Base-by-base conservation (phyloP, 2,113 vertebrate genomes). In the Hippocampus guttulatus region DNA sequence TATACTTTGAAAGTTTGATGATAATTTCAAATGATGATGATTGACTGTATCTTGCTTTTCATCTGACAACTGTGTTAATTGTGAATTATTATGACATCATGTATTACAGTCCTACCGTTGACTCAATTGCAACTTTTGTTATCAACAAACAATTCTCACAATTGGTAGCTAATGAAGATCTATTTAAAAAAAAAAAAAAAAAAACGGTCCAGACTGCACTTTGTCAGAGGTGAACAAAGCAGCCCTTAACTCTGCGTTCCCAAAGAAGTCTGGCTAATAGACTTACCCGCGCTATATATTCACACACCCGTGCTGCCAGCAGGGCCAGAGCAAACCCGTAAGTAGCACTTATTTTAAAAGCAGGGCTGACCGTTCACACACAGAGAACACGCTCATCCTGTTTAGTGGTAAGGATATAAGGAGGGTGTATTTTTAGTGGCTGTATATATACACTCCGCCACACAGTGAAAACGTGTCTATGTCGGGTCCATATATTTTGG, bases 331-430 rank as follows among this genome's bases (percentile, higher is more conserved):
- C 73, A 83, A 84, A 87, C 85, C 88, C 80, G 78, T 76, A 82
- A 65, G 87, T 76, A 79, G 87, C 82, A 12, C 77, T 90, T 87
- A 80, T 83, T 88, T 81, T 81, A 85, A 87, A 81, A 75, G 2
- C 73, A 81, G 81, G 63, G 51, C 49, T 60, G 68, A 49, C 55
- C 70, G 84, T 85, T 79, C 63, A 76, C 75, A 76, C 75, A 78
- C 68, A 71, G 74, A 69, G 75, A 74, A 64, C 64, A 4, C 74
- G 40, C 82, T 91, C 87, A 91, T 91, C 90, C 78, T 90, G 85
- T 91, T 91, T 89, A 87, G 83, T 78, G 84, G 87, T 90, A 87
- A 88, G 69, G 77, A 86, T 79, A 77, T 86, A 87, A 88, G 82
- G 65, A 72, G 81, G 54, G 27, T 43, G 69, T 90, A 91, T 90